Percentiles rank a stretch among this genome's conserved stretches.
Conservation (phyloP, 2,797 vertebrate genomes). For the Myotis vivesi region DNA sequence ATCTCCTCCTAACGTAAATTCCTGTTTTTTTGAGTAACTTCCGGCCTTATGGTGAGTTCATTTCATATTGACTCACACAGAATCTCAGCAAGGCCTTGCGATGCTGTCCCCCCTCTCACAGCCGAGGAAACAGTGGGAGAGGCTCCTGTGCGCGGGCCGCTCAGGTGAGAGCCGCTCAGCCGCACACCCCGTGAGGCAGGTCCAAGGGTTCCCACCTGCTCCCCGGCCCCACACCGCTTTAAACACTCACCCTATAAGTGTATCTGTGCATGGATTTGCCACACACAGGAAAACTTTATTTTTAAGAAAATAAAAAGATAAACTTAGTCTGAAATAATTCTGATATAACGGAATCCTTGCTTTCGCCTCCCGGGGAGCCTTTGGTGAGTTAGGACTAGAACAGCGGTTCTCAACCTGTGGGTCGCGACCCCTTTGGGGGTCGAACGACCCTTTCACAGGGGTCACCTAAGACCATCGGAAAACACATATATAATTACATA, state of each 20-base stretch:
- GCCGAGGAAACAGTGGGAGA: neutral
- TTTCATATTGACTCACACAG: neutral
- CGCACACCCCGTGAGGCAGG: fast-evolving
- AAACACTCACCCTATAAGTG: no score
- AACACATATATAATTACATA: no score
- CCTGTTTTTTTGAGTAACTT: neutral
- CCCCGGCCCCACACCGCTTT: fast-evolving
- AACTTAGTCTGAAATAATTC: constrained; percentile 5
- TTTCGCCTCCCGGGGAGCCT: neutral
- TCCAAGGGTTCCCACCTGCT: fast-evolving
- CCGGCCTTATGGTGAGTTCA: fast-evolving
- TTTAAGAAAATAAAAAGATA: neutral
- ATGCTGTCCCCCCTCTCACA: neutral
- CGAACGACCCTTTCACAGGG: no score
- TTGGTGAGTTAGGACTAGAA: constrained; percentile 64
- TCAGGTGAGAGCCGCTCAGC: fast-evolving
- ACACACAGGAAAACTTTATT: neutral
- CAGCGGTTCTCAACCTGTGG: no score
- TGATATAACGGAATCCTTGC: neutral
- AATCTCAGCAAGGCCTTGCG: neutral
- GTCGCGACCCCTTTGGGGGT: no score
- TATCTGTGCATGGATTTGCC: neutral
- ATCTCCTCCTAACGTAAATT: neutral
- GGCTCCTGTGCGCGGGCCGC: neutral
- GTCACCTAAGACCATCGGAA: no score